Evolutionary conservation across 2,113 vertebrate species (phyloP), one percentile per base, ranked within the genome.

Genomic region (Steatornis caripensis): DNA sequence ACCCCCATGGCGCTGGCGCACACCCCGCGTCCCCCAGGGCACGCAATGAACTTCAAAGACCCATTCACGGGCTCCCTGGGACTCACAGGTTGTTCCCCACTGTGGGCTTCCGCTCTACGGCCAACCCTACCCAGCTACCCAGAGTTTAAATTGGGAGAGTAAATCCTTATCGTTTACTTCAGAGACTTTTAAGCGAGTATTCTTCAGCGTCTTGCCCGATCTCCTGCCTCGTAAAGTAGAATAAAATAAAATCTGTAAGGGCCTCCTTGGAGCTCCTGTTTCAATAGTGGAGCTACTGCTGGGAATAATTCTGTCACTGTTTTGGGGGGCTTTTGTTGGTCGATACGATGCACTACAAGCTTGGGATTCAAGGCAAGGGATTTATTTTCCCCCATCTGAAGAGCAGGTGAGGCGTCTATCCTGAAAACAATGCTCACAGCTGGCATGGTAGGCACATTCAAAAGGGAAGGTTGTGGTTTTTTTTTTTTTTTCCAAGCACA

Each of bases 1-100:
- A 18, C 36, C 22, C 29, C 15, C 34, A 34, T 4, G 2, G 0
- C 5, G 27, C 27, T 66, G 32, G 32, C 0, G 1, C 34, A n/a
- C 5, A 11, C 9, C 23, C 46, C 11, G 1, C 5, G 11, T 9
- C 2, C 39, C 29, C 54, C n/a, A 7, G 8, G 27, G 32, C 27
- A 27, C 11, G 15, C 43, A 20, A 29, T 15, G 43, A 43, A 27
- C n/a, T 18, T 22, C 24, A 34, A 32, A 27, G n/a, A 27, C 30
- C 16, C 15, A 1, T 51, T 18, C 68, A 29, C 17, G n/a, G 27
- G 45, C 23, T 70, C 46, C 14, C 16, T 41, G 45, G 55, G 19
- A 23, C 68, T 36, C 34, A 5, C 11, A 29, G 62, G 26, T 22
- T 39, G 12, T 3, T 64, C 39, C 39, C 17, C 51, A 27, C 20